Percentiles rank a stretch among this genome's conserved stretches.
Evolutionary conservation across 2,888 invertebrate species (phyloP).

Genomic region (Acanthococcus lagerstroemiae): DNA sequence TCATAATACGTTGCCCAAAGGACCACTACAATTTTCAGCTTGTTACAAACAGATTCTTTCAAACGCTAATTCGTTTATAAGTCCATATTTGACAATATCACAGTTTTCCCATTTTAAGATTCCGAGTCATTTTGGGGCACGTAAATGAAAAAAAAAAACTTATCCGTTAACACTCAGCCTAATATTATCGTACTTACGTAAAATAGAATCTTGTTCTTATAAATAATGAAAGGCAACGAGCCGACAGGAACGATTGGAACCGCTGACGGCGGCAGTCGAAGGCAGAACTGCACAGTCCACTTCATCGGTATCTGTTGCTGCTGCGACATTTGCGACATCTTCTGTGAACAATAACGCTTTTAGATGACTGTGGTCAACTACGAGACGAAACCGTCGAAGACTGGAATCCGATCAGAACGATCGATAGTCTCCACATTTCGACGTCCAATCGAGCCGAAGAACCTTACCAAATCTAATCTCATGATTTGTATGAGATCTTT

Average conservation of each 20-base stretch:
- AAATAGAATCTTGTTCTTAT: slow-evolving; percentile 79
- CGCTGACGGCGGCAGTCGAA: slow-evolving; percentile 78
- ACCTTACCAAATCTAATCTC: slow-evolving; percentile 51
- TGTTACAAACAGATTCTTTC: no score
- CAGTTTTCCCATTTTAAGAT: no score
- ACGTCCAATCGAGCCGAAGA: no score
- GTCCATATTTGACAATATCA: no score
- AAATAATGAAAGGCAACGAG: slow-evolving; percentile 74
- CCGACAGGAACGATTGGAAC: slow-evolving; percentile 82
- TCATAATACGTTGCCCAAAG: no score
- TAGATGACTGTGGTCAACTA: not conserved
- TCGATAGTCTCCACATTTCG: not conserved
- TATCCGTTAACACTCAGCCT: not conserved
- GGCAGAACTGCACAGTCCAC: slow-evolving; percentile 86
- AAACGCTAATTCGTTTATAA: no score
- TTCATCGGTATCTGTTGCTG: slow-evolving; percentile 55
- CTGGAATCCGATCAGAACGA: no score
- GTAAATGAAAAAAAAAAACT: slow-evolving; percentile 40
- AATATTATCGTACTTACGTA: slow-evolving; percentile 57
- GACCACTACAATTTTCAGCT: no score
- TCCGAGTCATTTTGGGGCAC: no score
- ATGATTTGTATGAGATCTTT: slow-evolving; percentile 87
- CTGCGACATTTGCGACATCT: slow-evolving; percentile 43
- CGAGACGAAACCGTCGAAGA: no score
- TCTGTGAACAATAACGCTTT: not conserved